A percentile compares a stretch with the other conserved stretches of the same genome.
Evolutionary conservation across 2,888 invertebrate species (phyloP).

Genomic region (Agonopterix heracliana): DNA sequence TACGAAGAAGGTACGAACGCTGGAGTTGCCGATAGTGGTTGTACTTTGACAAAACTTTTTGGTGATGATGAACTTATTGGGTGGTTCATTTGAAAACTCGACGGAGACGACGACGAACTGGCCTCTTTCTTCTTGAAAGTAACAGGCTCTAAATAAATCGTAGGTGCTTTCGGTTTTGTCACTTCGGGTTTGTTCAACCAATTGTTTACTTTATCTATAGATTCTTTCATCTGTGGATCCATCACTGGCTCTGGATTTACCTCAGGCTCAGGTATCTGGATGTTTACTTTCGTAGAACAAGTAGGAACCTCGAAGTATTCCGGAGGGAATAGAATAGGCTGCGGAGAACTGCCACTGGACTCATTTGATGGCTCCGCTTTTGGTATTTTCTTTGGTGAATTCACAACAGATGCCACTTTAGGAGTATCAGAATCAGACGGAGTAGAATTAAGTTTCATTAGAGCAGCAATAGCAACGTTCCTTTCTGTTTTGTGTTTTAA

Average conservation of each 20-base stretch:
- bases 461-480: slow-evolving; percentile 46
- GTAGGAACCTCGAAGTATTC: slow-evolving; percentile 2
- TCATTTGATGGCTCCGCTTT: background rate
- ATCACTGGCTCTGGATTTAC: background rate
- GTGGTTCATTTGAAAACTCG: background rate
- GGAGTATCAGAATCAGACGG: background rate
- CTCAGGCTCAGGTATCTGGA: background rate
- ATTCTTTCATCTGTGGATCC: slow-evolving; percentile 24
- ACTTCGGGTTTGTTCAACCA: slow-evolving; percentile 28
- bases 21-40: background rate
- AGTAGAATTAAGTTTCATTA: slow-evolving; percentile 37
- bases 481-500: slow-evolving; percentile 30
- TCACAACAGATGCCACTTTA: background rate
- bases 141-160: slow-evolving; percentile 20
- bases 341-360: background rate
- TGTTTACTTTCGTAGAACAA: background rate
- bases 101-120: background rate
- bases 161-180: slow-evolving; percentile 8
- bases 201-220: slow-evolving; percentile 33
- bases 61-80: background rate
- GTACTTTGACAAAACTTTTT: too few species aligned
- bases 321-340: slow-evolving; percentile 2
- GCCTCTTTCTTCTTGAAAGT: slow-evolving; percentile 32
- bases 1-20: slow-evolving; percentile 23
- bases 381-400: background rate